Conservation (phyloP, 2,888 invertebrate species). For the Steinernema carpocapsae region DNA sequence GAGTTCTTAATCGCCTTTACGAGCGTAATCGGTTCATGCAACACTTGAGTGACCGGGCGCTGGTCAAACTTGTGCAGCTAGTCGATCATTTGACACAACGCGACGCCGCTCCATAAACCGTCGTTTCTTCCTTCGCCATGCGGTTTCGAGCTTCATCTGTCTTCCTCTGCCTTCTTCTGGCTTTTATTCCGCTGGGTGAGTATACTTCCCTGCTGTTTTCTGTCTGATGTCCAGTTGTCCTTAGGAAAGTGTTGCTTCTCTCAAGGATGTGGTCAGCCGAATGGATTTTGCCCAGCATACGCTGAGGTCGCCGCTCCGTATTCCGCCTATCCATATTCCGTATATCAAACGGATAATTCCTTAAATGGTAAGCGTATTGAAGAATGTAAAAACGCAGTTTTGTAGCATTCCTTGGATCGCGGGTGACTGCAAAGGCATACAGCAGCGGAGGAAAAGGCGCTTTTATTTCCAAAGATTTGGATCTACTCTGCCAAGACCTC, state of each 20-base stretch:
- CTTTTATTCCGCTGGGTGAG: background rate
- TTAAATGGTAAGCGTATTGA: background rate
- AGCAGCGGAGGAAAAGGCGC: conserved; percentile 24
- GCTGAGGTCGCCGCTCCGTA: background rate
- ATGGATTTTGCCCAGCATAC: conserved; percentile 8
- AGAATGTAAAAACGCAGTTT: background rate
- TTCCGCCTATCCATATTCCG: background rate
- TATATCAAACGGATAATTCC: background rate
- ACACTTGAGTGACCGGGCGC: conserved; percentile 20
- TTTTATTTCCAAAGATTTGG: conserved; percentile 20
- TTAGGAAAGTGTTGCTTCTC: conserved; percentile 5
- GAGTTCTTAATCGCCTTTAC: conserved; percentile 33
- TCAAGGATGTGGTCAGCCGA: conserved; percentile 16
- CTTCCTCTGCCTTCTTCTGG: background rate
- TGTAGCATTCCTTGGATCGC: conserved; percentile 9
- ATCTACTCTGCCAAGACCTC: conserved; percentile 2
- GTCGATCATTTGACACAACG: background rate
- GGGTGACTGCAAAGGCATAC: conserved; percentile 13
- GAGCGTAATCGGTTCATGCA: conserved; percentile 31
- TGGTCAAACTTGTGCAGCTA: conserved; percentile 19
- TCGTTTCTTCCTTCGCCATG: background rate
- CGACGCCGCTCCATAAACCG: background rate
- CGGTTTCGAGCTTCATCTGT: background rate
- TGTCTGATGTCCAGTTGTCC: too few species aligned
- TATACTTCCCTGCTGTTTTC: background rate